Conservation (phyloP, 2,113 vertebrate species). For the Neogale vison region DNA sequence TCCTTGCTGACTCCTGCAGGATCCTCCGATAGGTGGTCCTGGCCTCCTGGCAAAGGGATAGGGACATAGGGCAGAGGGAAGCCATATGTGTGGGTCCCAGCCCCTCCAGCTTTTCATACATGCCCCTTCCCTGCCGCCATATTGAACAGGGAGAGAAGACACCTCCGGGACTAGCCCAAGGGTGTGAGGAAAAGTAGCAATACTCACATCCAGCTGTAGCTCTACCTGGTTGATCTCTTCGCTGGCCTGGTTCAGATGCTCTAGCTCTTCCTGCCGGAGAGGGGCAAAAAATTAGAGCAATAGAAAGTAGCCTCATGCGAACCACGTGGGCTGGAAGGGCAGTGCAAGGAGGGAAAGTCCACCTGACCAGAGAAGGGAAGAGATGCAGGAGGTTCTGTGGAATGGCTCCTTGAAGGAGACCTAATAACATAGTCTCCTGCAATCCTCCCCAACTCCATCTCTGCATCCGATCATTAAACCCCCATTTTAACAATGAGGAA, state of each 20-base stretch:
- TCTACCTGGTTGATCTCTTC: conserved; percentile 95
- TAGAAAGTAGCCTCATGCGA: background rate
- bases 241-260: conserved; percentile 94
- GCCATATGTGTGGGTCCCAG: background rate
- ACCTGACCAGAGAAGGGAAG: background rate
- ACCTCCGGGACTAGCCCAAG: background rate
- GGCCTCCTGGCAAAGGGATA: conserved; percentile 86
- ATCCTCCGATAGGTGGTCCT: conserved; percentile 93
- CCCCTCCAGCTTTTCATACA: background rate
- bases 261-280: conserved; percentile 90
- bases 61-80: background rate
- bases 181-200: background rate
- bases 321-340: no score
- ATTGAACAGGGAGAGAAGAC: background rate
- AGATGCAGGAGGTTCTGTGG: background rate
- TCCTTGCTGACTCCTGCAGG: conserved; percentile 92
- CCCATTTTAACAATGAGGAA: background rate
- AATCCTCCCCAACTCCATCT: background rate
- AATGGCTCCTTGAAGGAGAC: background rate
- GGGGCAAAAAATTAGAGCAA: background rate
- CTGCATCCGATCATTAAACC: background rate
- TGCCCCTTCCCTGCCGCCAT: background rate
- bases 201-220: conserved; percentile 92
- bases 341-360: background rate
- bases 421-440: background rate